These are phyloP conservation scores for Andrena cerasifolii DNA, from an alignment of 1,140 invertebrate species.

Conservation along the genomic window DNA sequence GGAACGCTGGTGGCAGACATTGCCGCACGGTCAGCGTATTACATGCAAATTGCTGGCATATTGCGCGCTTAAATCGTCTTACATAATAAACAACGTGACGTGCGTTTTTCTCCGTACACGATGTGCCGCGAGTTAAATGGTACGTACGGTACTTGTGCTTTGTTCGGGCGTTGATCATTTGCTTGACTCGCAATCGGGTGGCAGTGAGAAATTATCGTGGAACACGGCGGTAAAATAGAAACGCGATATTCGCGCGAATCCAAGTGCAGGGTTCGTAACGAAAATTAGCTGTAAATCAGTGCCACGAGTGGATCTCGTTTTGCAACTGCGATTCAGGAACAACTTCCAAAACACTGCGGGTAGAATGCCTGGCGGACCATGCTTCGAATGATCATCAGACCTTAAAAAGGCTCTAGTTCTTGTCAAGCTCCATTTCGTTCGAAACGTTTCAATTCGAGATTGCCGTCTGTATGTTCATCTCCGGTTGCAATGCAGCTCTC, in stretches of 20 bases:
- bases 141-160: no score
- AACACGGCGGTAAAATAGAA: neutral
- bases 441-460: no score
- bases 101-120: neutral
- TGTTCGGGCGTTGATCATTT: neutral
- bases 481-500: neutral
- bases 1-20: neutral
- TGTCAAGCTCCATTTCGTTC: no score
- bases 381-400: no score
- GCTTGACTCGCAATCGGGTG: neutral
- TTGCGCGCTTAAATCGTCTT: slow-evolving; percentile 10
- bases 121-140: neutral
- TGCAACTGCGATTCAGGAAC: no score
- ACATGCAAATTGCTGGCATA: slow-evolving; percentile 46
- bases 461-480: neutral
- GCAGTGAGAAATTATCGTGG: neutral
- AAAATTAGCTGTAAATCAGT: no score
- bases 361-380: no score
- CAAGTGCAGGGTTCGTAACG: no score
- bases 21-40: slow-evolving; percentile 34
- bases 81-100: neutral
- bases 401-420: no score
- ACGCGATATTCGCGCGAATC: no score
- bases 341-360: no score
- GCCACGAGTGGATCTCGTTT: no score